Evolutionary conservation across 2,113 vertebrate genomes (phyloP), one percentile per base, ranked within the genome.

Genomic region (Amblyornis subalaris): DNA sequence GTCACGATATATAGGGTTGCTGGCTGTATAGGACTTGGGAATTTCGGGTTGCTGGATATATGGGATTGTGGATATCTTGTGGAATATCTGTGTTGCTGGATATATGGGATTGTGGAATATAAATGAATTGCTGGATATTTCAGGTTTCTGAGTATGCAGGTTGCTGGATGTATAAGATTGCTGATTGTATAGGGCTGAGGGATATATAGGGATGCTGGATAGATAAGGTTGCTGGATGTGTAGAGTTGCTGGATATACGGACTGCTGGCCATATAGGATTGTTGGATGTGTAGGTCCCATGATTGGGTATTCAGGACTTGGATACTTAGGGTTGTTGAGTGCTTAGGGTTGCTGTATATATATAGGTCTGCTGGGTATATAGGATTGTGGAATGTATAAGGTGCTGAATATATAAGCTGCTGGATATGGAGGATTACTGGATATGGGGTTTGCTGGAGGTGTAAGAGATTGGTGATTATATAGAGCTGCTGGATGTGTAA

Each of bases 401-500:
- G 20, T 50, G 70, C 50, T 87, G 51, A 11, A 24, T 38, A 7
- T n/a, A 12, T n/a, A 33, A 64, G 11, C n/a, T 64, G 40, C 28
- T 62, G 28, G 28, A 16, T 64, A 64, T 64, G 22, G 23, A 13
- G 12, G 15, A 26, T 14, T 51, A 21, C 24, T 64, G 58, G 36
- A 60, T 26, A 1, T 17, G 15, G 5, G 13, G 45, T 33, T 6
- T 31, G 29, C 10, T 45, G 69, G n/a, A 53, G 42, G 23, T 61
- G 24, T 29, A 23, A 35, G 40, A 40, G 14, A 15, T 35, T 64
- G n/a, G 35, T 48, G 61, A 10, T 10, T 33, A 5, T 42, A 35
- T 19, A 13, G 21, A 23, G 22, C 14, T 5, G 1, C 12, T 64
- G 57, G 6, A 23, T 40, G 10, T 13, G 0, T 48, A 6, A 3